Conservation (phyloP, 2,113 vertebrate genomes). For the Furnarius figulus region DNA sequence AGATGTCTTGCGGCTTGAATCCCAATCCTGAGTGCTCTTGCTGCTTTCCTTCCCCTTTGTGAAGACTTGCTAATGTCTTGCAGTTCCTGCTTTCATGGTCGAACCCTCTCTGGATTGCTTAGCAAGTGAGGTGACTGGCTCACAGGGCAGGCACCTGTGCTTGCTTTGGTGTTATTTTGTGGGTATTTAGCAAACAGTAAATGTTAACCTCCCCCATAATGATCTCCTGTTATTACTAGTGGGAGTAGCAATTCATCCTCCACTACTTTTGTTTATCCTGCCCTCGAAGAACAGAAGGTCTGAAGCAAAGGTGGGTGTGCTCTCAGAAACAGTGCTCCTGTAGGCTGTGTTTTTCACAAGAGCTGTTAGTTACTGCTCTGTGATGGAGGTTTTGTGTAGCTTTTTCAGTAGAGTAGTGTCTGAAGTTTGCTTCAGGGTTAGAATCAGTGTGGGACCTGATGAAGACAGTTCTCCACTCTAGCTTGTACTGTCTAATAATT, state of each 20-base stretch:
- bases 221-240: neutral
- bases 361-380: neutral
- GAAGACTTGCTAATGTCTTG: neutral
- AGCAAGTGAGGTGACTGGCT: neutral
- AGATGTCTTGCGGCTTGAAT: neutral
- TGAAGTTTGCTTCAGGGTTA: neutral
- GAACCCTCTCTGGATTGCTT: neutral
- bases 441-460: neutral
- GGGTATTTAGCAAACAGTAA: neutral
- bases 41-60: neutral
- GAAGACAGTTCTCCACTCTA: neutral
- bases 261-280: neutral
- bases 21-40: neutral
- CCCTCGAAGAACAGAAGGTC: neutral
- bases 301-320: neutral
- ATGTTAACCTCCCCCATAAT: neutral
- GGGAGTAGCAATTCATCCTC: neutral
- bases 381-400: neutral
- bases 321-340: neutral
- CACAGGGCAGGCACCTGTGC: neutral
- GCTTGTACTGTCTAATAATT: neutral
- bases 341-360: neutral
- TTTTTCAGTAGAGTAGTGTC: neutral
- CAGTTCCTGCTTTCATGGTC: neutral
- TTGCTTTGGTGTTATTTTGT: neutral